Percentiles rank a stretch among this genome's conserved stretches.
phyloP scores from a whole-genome alignment of 2,888 invertebrate genomes.

The Ochlodes sylvanus region DNA sequence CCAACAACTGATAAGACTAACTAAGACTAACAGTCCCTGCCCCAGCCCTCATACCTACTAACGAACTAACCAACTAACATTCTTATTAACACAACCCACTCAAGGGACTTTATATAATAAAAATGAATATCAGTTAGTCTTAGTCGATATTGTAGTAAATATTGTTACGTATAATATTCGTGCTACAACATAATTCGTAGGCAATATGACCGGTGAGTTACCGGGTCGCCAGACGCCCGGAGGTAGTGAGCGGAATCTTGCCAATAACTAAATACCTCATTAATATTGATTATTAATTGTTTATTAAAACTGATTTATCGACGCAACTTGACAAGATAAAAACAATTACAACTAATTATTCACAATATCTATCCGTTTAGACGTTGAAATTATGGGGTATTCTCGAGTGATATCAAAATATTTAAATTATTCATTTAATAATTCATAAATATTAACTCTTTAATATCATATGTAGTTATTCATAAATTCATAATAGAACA shows the following conservation, averaged over 20 bases:
- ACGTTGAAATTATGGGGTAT: constrained; percentile 25
- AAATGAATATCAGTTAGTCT: too few species aligned
- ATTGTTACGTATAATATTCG: too few species aligned
- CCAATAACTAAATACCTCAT: constrained; percentile 36
- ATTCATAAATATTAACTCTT: not conserved
- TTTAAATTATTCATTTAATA: constrained; percentile 7
- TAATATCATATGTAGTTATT: too few species aligned
- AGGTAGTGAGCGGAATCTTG: constrained; percentile 31
- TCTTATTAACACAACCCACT: too few species aligned
- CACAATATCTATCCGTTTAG: constrained; percentile 17
- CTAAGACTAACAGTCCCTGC: too few species aligned
- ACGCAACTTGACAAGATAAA: constrained; percentile 16
- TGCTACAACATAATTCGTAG: not conserved
- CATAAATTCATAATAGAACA: too few species aligned
- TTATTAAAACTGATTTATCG: constrained; percentile 36
- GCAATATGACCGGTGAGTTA: not conserved
- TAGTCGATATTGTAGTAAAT: too few species aligned
- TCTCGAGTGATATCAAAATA: constrained; percentile 14
- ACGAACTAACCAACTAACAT: too few species aligned
- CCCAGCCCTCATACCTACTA: too few species aligned
- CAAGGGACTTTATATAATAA: too few species aligned
- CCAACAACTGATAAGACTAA: too few species aligned
- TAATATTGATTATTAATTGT: constrained; percentile 39
- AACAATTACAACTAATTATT: constrained; percentile 27
- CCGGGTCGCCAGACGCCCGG: constrained; percentile 18